These are phyloP conservation scores for Trichogramma evanescens DNA, from an alignment of 2,888 invertebrate genomes.

Conservation along the genomic window DNA sequence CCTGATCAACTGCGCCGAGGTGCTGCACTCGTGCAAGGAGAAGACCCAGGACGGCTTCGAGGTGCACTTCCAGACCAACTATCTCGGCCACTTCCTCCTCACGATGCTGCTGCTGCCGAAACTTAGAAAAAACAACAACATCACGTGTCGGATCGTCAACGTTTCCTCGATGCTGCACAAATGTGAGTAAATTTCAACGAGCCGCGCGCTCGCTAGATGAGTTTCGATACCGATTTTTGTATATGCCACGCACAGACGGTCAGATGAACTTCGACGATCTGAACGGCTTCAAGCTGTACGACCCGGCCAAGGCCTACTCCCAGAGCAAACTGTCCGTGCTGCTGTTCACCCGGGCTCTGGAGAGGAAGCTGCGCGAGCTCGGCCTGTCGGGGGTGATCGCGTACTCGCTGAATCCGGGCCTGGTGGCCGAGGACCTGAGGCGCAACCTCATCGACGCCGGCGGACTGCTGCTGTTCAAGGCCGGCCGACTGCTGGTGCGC, in stretches of 20 bases:
- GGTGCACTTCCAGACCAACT: constrained; percentile 61
- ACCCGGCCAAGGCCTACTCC: constrained; percentile 59
- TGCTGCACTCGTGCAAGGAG: constrained; percentile 59
- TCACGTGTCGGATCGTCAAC: constrained; percentile 51
- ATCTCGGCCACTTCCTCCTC: constrained; percentile 59
- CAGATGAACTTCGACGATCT: constrained; percentile 62
- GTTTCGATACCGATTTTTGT: not conserved
- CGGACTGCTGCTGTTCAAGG: constrained; percentile 42
- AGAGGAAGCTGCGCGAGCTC: constrained; percentile 54
- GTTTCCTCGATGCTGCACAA: constrained; percentile 56
- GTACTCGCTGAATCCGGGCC: constrained; percentile 68
- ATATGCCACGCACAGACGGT: constrained; percentile 42
- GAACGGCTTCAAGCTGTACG: constrained; percentile 64
- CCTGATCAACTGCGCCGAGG: constrained; percentile 66
- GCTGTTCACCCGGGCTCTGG: constrained; percentile 64
- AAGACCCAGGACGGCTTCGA: constrained; percentile 62
- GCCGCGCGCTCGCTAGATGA: not conserved
- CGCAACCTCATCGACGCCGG: constrained; percentile 58
- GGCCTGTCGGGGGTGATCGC: constrained; percentile 53
- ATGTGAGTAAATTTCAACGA: constrained; percentile 36
- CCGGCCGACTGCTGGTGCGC: constrained; percentile 6
- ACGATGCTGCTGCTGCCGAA: constrained; percentile 56
- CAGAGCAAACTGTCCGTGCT: constrained; percentile 77
- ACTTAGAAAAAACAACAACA: constrained; percentile 49
- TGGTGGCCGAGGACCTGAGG: constrained; percentile 68